Conservation (phyloP, 2,888 invertebrate species). For the Cyaniris semiargus region DNA sequence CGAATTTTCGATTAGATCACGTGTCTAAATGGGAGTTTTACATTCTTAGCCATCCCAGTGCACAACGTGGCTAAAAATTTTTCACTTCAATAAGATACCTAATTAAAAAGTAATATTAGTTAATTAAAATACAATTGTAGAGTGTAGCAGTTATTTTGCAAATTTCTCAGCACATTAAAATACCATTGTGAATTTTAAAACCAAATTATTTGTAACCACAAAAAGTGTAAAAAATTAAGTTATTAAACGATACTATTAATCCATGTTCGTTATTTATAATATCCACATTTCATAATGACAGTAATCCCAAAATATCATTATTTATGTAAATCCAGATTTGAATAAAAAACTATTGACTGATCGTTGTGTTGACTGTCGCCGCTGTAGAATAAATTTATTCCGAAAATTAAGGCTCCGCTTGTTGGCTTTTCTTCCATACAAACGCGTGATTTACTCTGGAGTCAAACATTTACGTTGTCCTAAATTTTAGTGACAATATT, state of each 20-base stretch:
- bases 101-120: too few species aligned
- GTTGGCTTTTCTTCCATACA: too few species aligned
- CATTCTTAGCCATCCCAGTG: too few species aligned
- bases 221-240: not conserved
- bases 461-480: too few species aligned
- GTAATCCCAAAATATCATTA: constrained; percentile 21
- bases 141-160: not conserved
- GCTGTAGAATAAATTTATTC: constrained; percentile 17
- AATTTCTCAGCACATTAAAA: not conserved
- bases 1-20: too few species aligned
- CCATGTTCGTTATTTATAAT: constrained; percentile 2
- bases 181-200: not conserved
- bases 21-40: too few species aligned
- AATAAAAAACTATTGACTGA: not conserved
- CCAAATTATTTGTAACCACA: not conserved
- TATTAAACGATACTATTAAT: not conserved
- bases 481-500: too few species aligned
- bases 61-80: too few species aligned
- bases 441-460: too few species aligned
- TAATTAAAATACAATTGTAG: too few species aligned
- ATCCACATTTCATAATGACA: constrained; percentile 12
- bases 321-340: constrained; percentile 6
- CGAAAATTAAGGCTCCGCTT: not conserved
- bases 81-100: too few species aligned
- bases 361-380: not conserved